Conservation (phyloP, 53 echinoderm and acorn worm genomes). For the Arbacia lixula region DNA sequence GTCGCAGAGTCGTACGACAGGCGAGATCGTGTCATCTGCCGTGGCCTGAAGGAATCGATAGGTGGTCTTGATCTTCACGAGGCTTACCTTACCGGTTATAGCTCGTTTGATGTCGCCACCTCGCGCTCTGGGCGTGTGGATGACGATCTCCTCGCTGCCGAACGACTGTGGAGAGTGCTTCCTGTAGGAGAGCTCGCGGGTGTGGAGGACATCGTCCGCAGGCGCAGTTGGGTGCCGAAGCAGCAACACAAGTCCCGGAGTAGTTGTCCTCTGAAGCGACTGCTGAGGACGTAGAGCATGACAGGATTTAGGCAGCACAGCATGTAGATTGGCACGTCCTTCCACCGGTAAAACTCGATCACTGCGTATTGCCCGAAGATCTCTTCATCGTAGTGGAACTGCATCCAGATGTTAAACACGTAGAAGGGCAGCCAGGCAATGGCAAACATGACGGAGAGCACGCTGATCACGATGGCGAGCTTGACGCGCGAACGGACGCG, state of each 20-base stretch:
- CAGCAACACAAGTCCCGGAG: constrained; percentile 26
- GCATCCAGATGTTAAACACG: constrained; percentile 10
- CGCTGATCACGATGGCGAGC: constrained; percentile 37
- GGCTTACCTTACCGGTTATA: no score
- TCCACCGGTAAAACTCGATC: constrained; percentile 35
- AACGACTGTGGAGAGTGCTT: constrained; percentile 33
- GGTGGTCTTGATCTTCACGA: no score
- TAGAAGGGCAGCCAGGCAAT: constrained; percentile 39
- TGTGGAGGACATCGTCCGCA: no score
- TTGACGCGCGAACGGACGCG: constrained; percentile 36
- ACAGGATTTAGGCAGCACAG: constrained; percentile 32
- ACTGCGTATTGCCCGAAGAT: background rate
- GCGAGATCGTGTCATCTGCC: no score
- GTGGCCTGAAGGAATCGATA: no score
- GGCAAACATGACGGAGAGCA: constrained; percentile 24
- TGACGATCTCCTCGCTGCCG: constrained; percentile 6
- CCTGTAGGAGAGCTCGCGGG: no score
- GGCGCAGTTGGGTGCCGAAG: no score
- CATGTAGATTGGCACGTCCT: constrained; percentile 22
- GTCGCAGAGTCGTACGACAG: no score
- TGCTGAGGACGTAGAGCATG: constrained; percentile 27
- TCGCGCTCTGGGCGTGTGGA: background rate
- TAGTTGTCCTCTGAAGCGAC: constrained; percentile 28
- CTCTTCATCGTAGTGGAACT: constrained; percentile 2
- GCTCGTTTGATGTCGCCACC: constrained; percentile 5